Conservation (phyloP, 2,113 vertebrate species). For the Neolamprologus brichardi region DNA sequence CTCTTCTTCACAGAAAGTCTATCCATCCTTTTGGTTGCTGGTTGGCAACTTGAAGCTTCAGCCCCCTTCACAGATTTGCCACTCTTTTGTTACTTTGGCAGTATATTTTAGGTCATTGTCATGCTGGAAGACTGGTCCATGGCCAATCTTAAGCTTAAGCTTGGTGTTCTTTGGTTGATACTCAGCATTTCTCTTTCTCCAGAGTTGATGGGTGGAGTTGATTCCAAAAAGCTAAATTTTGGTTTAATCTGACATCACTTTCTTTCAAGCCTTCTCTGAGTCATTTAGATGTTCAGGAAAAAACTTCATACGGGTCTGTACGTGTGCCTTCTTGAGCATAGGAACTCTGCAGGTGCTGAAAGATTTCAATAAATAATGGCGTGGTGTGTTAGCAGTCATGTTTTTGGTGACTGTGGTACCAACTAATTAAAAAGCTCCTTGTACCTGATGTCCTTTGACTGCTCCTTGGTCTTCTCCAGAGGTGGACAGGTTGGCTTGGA, state of each 20-base stretch:
- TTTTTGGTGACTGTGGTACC: not conserved
- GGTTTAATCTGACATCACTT: not conserved
- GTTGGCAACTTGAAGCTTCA: not conserved
- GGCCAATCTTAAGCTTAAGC: not conserved
- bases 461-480: not conserved
- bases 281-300: not conserved
- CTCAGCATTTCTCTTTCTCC: not conserved
- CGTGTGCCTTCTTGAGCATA: not conserved
- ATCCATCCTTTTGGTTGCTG: not conserved
- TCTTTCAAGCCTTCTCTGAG: not conserved
- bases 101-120: not conserved
- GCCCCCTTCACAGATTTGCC: not conserved
- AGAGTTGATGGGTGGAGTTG: not conserved
- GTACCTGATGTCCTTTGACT: not conserved
- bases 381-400: fast-evolving
- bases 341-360: not conserved
- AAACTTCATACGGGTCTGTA: not conserved
- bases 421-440: not conserved
- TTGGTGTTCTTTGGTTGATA: not conserved
- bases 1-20: not conserved
- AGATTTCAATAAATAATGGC: not conserved
- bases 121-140: not conserved
- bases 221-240: not conserved
- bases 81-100: not conserved
- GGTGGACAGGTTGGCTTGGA: not conserved